A percentile compares a stretch with the other conserved stretches of the same genome.
Evolutionary conservation across 2,888 invertebrate genomes (phyloP).

Genomic region (Plagodis dolabraria): DNA sequence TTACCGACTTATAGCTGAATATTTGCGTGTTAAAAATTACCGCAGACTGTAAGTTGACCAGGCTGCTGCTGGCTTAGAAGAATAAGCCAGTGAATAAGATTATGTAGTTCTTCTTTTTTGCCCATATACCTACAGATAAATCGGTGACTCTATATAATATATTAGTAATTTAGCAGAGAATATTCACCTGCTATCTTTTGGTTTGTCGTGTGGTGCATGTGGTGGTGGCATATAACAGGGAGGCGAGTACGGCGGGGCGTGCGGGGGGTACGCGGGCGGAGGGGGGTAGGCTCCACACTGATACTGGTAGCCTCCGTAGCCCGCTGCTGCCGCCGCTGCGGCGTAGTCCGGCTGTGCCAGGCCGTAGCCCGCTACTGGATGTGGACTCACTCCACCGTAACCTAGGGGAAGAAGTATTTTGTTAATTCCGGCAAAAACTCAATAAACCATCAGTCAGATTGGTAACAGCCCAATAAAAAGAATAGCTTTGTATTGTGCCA

Average conservation of each 20-base stretch:
- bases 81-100: too few species aligned
- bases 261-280: conserved; percentile 85
- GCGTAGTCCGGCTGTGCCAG: conserved; percentile 94
- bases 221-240: conserved; percentile 96
- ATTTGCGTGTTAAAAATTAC: too few species aligned
- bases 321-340: conserved; percentile 88
- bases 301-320: conserved; percentile 85
- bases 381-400: conserved; percentile 93
- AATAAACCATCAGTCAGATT: neutral
- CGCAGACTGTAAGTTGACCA: too few species aligned
- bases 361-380: conserved; percentile 90
- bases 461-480: neutral
- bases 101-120: too few species aligned
- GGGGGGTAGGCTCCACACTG: conserved; percentile 86
- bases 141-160: neutral
- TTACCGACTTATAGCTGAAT: too few species aligned
- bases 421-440: neutral
- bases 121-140: neutral
- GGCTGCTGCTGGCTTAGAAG: too few species aligned
- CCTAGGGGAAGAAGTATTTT: conserved; percentile 76
- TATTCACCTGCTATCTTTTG: conserved; percentile 90
- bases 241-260: conserved; percentile 90
- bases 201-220: conserved; percentile 92
- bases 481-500: too few species aligned
- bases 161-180: conserved; percentile 13